Percentiles rank a stretch among this genome's conserved stretches.
Evolutionary conservation across 2,113 vertebrate species (phyloP).

Genomic region (Tupaia tana): DNA sequence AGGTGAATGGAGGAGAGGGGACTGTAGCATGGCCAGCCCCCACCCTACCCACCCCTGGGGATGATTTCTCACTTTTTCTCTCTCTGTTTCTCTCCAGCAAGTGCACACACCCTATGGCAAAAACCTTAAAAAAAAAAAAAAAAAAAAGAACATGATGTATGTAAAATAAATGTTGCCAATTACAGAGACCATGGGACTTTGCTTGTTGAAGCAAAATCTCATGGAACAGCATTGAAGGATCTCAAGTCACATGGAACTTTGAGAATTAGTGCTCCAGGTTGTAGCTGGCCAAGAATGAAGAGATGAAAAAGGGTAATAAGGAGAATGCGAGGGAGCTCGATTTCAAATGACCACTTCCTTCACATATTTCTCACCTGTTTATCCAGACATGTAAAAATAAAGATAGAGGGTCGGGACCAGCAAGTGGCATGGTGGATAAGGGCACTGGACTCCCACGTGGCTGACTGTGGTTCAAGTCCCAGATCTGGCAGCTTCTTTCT

Average conservation of each 20-base stretch:
- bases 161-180: slow-evolving; percentile 24
- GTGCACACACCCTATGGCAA: no score
- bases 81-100: no score
- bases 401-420: background rate
- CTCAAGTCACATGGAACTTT: background rate
- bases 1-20: no score
- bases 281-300: background rate
- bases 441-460: no score
- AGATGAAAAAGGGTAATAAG: background rate
- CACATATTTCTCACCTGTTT: background rate
- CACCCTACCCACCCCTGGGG: no score
- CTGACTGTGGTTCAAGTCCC: no score
- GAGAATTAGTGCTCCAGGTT: background rate
- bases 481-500: no score
- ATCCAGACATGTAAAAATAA: background rate
- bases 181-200: background rate
- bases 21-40: no score
- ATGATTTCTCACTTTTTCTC: no score
- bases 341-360: background rate
- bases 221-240: background rate
- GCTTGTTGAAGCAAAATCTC: background rate
- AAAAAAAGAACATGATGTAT: background rate
- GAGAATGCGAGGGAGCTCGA: background rate
- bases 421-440: no score
- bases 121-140: no score